Conservation (phyloP, 2,113 vertebrate species). For the Rousettus leschenaultii region DNA sequence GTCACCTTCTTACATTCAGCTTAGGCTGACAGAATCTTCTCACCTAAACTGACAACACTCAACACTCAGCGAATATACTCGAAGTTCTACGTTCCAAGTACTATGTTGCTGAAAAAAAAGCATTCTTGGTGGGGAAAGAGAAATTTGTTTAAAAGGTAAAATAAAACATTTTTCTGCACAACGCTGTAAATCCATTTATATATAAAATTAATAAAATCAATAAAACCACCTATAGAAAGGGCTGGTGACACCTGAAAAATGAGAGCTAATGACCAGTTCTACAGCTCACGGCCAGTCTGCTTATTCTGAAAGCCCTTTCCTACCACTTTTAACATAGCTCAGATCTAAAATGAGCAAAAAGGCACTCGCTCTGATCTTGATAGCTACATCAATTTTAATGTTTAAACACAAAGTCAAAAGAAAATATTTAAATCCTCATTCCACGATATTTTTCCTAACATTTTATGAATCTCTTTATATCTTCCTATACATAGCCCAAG, state of each 20-base stretch:
- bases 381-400: neutral
- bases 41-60: conserved; percentile 17
- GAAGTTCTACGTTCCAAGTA: conserved; percentile 5
- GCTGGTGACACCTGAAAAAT: neutral
- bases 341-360: neutral
- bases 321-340: neutral
- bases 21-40: conserved; percentile 31
- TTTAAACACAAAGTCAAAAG: neutral
- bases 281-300: neutral
- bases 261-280: neutral
- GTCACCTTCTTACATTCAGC: neutral
- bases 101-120: neutral
- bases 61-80: neutral
- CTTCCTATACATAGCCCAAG: neutral
- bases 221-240: neutral
- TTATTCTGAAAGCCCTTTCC: conserved; percentile 12
- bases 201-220: neutral
- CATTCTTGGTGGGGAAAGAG: neutral
- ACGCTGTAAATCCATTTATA: neutral
- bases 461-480: neutral
- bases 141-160: conserved; percentile 27
- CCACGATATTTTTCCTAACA: neutral
- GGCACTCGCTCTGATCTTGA: neutral
- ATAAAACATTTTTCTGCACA: neutral
- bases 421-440: conserved; percentile 3